Evolutionary conservation across 2,113 vertebrate species (phyloP).

Genomic region (Istiophorus platypterus): DNA sequence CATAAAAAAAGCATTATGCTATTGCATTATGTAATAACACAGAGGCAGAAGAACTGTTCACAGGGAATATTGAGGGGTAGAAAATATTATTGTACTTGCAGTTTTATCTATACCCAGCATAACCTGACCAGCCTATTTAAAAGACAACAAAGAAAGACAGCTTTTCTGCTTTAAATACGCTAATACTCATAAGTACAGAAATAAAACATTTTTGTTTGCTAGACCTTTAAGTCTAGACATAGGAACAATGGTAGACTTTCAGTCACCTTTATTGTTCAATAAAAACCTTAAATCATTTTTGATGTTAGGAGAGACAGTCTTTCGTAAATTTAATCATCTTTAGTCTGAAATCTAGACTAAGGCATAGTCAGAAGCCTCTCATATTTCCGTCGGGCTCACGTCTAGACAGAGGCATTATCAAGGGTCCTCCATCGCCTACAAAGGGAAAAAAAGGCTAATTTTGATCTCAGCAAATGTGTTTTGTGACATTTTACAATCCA

Average conservation of each 20-base stretch:
- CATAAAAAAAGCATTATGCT: too few species aligned
- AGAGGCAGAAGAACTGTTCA: too few species aligned
- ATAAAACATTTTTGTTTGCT: background rate
- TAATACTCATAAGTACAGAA: background rate
- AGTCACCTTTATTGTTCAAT: constrained; percentile 28
- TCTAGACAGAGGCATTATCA: constrained; percentile 30
- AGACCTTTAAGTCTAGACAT: constrained; percentile 11
- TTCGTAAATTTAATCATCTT: constrained; percentile 44
- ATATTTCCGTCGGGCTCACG: background rate
- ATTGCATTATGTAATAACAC: too few species aligned
- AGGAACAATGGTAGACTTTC: constrained; percentile 1
- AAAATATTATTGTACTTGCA: too few species aligned
- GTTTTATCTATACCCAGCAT: background rate
- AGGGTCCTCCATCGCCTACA: constrained; percentile 32
- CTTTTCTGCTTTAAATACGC: background rate
- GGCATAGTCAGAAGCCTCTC: constrained; percentile 9
- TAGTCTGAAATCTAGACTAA: constrained; percentile 17
- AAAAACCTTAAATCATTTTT: constrained; percentile 47
- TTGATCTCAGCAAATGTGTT: background rate
- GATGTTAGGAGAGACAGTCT: constrained; percentile 19
- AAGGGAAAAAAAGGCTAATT: constrained; percentile 3
- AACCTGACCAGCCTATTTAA: background rate
- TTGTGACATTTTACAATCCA: background rate
- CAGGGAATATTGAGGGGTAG: too few species aligned
- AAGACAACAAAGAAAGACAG: constrained; percentile 11